Conservation (phyloP, 2,888 invertebrate species). For the Trachelus stipa region DNA sequence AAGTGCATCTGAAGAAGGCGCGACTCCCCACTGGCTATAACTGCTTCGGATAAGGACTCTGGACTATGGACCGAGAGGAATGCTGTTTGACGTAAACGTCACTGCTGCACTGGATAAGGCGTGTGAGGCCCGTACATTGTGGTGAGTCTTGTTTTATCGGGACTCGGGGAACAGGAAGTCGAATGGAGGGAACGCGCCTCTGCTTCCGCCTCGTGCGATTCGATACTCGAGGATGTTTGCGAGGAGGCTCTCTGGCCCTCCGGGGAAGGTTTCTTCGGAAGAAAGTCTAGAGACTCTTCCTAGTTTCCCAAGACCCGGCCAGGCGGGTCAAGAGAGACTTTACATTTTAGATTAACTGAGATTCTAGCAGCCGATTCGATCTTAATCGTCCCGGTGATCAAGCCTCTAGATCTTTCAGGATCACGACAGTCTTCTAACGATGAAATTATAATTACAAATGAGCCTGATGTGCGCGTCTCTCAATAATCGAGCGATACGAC, state of each 20-base stretch:
- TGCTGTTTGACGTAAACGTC: slow-evolving; percentile 53
- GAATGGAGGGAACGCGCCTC: no score
- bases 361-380: slow-evolving; percentile 21
- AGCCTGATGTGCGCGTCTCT: slow-evolving; percentile 30
- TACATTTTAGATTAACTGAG: slow-evolving; percentile 31
- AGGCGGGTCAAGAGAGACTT: slow-evolving; percentile 18
- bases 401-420: slow-evolving; percentile 36
- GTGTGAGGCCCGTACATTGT: neutral
- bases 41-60: slow-evolving; percentile 59
- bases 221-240: neutral
- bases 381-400: slow-evolving; percentile 38
- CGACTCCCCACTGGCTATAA: slow-evolving; percentile 50
- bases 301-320: slow-evolving; percentile 26
- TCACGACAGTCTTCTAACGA: slow-evolving; percentile 63
- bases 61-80: slow-evolving; percentile 52
- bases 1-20: slow-evolving; percentile 57
- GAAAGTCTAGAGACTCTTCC: slow-evolving; percentile 15
- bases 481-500: slow-evolving; percentile 24
- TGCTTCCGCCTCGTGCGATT: no score
- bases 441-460: slow-evolving; percentile 65
- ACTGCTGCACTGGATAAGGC: slow-evolving; percentile 12
- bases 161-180: neutral
- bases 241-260: neutral
- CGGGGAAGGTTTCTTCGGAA: neutral
- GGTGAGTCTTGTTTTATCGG: neutral